Evolutionary conservation across 2,113 vertebrate genomes (phyloP).

Genomic region (Dipodomys stephensi): DNA sequence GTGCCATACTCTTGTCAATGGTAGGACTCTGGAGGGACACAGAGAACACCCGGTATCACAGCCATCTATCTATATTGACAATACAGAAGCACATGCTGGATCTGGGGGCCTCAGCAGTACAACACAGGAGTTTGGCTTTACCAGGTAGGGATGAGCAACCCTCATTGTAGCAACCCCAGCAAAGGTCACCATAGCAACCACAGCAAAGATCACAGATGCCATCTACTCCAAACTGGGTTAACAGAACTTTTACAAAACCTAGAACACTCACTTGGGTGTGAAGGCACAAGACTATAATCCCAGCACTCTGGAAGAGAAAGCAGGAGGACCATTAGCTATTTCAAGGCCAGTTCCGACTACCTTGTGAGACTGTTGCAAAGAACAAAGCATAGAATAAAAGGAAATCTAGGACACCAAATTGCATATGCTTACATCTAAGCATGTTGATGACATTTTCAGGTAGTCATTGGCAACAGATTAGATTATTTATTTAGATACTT

Average conservation of each 20-base stretch:
- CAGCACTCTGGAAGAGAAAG: too few species aligned
- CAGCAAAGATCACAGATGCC: accelerated
- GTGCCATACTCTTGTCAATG: neutral
- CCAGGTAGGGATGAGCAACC: neutral
- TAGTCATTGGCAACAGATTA: neutral
- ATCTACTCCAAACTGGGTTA: neutral
- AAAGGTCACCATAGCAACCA: neutral
- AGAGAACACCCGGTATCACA: neutral
- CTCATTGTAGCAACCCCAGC: too few species aligned
- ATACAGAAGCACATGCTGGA: neutral
- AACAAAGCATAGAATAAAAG: too few species aligned
- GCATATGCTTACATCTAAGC: neutral
- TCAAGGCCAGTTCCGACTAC: too few species aligned
- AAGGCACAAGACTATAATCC: too few species aligned
- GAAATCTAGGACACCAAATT: neutral
- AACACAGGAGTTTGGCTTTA: neutral
- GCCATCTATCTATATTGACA: too few species aligned
- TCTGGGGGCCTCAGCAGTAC: neutral
- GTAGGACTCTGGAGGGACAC: neutral
- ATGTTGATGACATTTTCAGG: neutral
- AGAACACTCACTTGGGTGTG: too few species aligned
- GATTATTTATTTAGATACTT: too few species aligned
- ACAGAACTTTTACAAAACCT: neutral
- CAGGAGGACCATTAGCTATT: too few species aligned
- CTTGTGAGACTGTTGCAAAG: too few species aligned